A percentile compares a stretch with the other conserved stretches of the same genome.
Conservation (phyloP, 2,888 invertebrate species). For the Formica aserva region DNA sequence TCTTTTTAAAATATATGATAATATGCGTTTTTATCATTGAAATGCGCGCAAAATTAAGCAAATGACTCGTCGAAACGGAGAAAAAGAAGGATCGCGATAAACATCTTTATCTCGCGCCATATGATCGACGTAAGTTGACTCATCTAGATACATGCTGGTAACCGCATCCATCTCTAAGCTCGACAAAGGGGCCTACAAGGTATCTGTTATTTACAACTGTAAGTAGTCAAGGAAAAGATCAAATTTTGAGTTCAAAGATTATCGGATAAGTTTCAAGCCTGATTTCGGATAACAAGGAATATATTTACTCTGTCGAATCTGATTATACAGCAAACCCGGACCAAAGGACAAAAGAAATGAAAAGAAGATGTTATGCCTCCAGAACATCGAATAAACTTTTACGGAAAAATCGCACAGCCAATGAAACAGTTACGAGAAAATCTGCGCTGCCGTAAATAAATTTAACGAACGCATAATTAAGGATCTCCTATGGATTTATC, state of each 20-base stretch:
- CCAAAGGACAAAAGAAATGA: not conserved
- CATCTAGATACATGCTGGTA: not conserved
- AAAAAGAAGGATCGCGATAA: conserved; percentile 38
- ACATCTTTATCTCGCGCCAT: conserved; percentile 3
- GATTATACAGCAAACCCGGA: not conserved
- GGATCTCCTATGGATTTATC: no score
- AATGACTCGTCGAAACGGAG: not conserved
- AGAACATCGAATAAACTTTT: not conserved
- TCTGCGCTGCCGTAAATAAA: no score
- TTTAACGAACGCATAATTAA: no score
- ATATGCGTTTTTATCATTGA: not conserved
- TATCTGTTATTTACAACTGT: not conserved
- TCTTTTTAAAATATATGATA: not conserved
- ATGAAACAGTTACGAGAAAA: no score
- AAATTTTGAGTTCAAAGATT: not conserved
- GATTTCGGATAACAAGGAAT: not conserved
- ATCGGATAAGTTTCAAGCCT: no score
- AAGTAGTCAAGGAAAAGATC: not conserved
- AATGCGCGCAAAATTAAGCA: conserved; percentile 17
- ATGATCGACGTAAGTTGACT: conserved; percentile 5
- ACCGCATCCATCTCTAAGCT: not conserved
- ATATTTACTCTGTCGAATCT: not conserved
- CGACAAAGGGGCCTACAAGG: not conserved
- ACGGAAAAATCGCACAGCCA: not conserved
- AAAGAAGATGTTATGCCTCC: not conserved